A percentile compares a stretch with the other conserved stretches of the same genome.
phyloP scores from a whole-genome alignment of 2,113 vertebrate genomes.

The Leuciscus idus region DNA sequence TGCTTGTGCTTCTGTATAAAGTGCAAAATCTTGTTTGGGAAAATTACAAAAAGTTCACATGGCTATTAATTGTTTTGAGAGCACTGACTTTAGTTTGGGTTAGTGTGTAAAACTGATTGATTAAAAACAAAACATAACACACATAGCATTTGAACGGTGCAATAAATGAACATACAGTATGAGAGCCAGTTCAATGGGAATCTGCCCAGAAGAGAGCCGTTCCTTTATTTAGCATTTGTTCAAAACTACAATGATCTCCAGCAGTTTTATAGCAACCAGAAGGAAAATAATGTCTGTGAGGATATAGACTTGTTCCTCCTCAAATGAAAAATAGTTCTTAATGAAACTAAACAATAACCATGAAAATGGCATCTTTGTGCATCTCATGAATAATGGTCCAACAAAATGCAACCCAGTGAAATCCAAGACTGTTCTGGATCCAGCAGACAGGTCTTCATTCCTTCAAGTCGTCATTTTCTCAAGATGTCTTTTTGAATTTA shows the following conservation, averaged over 20 bases:
- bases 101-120: not conserved
- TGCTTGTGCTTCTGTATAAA: not conserved
- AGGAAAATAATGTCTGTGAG: not conserved
- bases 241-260: not conserved
- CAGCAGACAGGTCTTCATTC: not conserved
- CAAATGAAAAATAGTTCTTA: not conserved
- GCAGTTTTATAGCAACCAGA: not conserved
- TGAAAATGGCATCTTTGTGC: not conserved
- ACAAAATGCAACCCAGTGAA: constrained; percentile 15
- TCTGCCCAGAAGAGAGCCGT: not conserved
- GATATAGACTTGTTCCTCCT: not conserved
- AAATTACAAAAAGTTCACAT: not conserved
- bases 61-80: not conserved
- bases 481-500: not conserved
- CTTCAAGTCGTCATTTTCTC: not conserved
- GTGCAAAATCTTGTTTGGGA: not conserved
- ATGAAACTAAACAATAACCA: not conserved
- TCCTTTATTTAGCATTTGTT: not conserved
- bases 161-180: not conserved
- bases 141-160: no score
- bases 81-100: not conserved
- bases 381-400: not conserved
- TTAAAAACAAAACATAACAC: not conserved
- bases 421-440: constrained; percentile 7
- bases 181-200: constrained; percentile 21